Conservation (phyloP, 2,113 vertebrate genomes). For the Aegithalos caudatus region DNA sequence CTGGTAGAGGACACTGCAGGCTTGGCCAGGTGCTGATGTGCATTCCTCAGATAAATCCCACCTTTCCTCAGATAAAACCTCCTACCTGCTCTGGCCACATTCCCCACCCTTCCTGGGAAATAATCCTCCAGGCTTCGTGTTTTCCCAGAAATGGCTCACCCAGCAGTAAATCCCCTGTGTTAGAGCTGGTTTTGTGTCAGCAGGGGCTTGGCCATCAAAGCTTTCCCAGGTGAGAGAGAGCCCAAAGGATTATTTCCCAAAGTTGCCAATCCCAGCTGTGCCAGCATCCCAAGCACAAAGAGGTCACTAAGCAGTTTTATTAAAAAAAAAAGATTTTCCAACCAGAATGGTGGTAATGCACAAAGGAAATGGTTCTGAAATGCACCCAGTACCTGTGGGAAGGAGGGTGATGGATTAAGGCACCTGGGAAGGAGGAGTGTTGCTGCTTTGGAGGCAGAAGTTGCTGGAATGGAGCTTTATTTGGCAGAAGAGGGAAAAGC, state of each 20-base stretch:
- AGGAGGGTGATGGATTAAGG: not conserved
- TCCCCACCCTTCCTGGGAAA: not conserved
- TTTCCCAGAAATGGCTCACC: fast-evolving
- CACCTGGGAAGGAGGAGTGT: not conserved
- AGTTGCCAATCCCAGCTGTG: not conserved
- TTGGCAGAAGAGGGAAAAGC: not conserved
- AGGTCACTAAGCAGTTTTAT: not conserved
- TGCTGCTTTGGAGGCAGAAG: not conserved
- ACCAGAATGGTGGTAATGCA: not conserved
- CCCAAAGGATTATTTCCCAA: not conserved
- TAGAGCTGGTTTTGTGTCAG: not conserved
- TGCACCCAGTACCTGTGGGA: fast-evolving
- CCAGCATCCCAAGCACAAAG: not conserved
- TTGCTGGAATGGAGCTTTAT: not conserved
- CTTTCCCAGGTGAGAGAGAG: not conserved
- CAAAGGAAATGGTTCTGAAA: not conserved
- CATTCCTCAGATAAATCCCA: not conserved
- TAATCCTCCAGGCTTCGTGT: fast-evolving
- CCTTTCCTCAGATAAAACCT: not conserved
- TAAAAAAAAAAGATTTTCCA: not conserved
- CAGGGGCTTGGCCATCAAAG: not conserved
- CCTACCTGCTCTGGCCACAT: fast-evolving
- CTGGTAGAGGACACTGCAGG: fast-evolving
- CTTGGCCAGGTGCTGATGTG: not conserved
- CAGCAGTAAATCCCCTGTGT: not conserved